phyloP scores from a whole-genome alignment of 2,113 vertebrate species.

The Zeus faber region DNA sequence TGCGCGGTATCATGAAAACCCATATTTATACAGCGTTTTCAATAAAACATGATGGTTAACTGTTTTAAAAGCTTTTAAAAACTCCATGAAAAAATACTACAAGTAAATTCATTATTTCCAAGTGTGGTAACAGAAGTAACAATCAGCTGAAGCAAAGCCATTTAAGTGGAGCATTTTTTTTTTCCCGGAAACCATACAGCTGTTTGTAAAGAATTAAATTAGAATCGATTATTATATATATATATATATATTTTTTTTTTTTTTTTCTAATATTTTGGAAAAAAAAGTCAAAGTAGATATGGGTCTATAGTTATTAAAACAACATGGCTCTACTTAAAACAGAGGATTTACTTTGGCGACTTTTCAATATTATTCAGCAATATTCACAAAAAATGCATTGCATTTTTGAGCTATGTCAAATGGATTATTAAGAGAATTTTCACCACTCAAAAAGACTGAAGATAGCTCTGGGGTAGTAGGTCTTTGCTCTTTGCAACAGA shows the following conservation, averaged over 20 bases:
- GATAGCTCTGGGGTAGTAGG: constrained; percentile 8
- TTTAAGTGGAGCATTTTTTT: too few species aligned
- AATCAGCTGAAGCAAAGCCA: too few species aligned
- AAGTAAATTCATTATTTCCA: too few species aligned
- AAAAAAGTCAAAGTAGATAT: too few species aligned
- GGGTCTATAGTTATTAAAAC: too few species aligned
- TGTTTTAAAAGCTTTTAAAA: constrained; percentile 13
- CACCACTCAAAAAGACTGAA: constrained; percentile 6
- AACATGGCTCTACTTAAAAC: too few species aligned
- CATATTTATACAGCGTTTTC: constrained; percentile 5
- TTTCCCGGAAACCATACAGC: too few species aligned
- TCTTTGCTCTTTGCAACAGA: constrained; percentile 5
- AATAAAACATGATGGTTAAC: constrained; percentile 13
- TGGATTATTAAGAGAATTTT: constrained; percentile 8
- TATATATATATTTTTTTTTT: too few species aligned
- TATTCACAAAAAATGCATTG: background rate
- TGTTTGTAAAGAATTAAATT: too few species aligned
- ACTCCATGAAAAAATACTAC: constrained; percentile 13
- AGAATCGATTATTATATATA: too few species aligned
- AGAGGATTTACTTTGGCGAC: background rate
- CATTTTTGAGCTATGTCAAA: too few species aligned
- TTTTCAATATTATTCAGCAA: background rate
- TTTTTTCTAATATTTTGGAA: too few species aligned
- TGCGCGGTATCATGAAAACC: constrained; percentile 7
- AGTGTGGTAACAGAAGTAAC: constrained; percentile 4